Evolutionary conservation across 2,113 vertebrate genomes (phyloP), one percentile per base, ranked within the genome.

Genomic region (Osmerus eperlanus): DNA sequence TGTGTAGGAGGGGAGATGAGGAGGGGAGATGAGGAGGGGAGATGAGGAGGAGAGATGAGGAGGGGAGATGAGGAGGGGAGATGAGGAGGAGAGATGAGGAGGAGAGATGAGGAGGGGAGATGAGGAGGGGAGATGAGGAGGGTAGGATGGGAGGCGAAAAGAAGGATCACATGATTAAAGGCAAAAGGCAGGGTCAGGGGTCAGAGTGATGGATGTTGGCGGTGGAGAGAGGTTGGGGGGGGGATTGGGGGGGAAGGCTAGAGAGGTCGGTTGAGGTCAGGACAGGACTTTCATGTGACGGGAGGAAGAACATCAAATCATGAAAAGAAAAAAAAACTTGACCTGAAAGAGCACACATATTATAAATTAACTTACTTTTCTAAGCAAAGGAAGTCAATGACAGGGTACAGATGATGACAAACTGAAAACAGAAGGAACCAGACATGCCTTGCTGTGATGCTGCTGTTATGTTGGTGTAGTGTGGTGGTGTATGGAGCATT

Each of bases 151-250:
- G 25, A 28, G 25, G 32, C 32, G 7, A 7, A 36, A 36, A 36
- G 32, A 36, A 4, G 32, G 32, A 69, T 83, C 87, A 87, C 70
- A 82, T 83, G 82, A 81, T 81, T 85, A 68, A 74, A 21, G 29
- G 71, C 74, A 66, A 85, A 79, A 82, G 69, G 70, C 58, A 29
- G 72, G 73, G 77, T 89, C 80, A 78, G 67, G 65, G 83, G 82
- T 89, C 84, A 76, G 7, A 29, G 63, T 74, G 75, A 80, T 65
- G 72, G 76, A 82, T 81, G 82, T 77, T 36, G 4, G 32, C 2
- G 32, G 32, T 36, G 32, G 32, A 36, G 32, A 36, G 32, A 36
- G 32, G 25, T 28, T 3, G 23, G 23, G 60, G 60, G 23, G 60
- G 0, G 0, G 60, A 3, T 28, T 62, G 28, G 25, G 60, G 25